Conservation (phyloP, 92 coral and sea anemone species). For the Diadumene lineata region DNA sequence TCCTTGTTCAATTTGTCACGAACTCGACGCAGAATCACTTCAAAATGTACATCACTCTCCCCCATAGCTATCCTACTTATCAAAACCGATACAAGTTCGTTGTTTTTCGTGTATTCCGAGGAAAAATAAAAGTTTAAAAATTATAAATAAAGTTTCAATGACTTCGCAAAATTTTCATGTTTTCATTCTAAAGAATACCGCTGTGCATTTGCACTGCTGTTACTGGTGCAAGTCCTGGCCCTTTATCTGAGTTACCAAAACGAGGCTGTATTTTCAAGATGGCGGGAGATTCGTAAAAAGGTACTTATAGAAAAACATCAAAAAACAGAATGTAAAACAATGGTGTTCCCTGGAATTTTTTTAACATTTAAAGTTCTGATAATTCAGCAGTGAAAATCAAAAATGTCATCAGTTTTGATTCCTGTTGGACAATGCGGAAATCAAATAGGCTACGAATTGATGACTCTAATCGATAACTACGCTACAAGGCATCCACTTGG, state of each 20-base stretch:
- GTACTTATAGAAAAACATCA: too few relatives aligned
- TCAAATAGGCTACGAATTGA: conserved; percentile 84
- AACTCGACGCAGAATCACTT: conserved; percentile 53
- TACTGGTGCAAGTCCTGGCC: conserved; percentile 15
- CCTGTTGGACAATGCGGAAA: conserved; percentile 91
- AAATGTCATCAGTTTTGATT: conserved; percentile 74
- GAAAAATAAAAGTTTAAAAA: conserved; percentile 1
- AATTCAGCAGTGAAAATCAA: too few relatives aligned
- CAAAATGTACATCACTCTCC: conserved; percentile 43
- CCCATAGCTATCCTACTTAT: conserved; percentile 32
- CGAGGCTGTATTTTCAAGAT: conserved; percentile 32
- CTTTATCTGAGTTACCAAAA: background rate
- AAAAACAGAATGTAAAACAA: too few relatives aligned
- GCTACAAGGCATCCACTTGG: conserved; percentile 66
- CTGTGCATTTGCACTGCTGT: conserved; percentile 29
- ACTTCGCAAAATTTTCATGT: conserved; percentile 7
- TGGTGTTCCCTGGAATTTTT: too few relatives aligned
- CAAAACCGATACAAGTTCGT: background rate
- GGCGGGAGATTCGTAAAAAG: conserved; percentile 42
- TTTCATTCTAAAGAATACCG: conserved; percentile 47
- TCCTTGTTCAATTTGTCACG: conserved; percentile 81
- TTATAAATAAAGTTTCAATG: background rate
- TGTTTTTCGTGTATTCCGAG: background rate
- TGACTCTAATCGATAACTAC: conserved; percentile 68
- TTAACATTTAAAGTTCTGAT: too few relatives aligned